Conservation (phyloP, 2,888 invertebrate genomes). For the Biston betularia region DNA sequence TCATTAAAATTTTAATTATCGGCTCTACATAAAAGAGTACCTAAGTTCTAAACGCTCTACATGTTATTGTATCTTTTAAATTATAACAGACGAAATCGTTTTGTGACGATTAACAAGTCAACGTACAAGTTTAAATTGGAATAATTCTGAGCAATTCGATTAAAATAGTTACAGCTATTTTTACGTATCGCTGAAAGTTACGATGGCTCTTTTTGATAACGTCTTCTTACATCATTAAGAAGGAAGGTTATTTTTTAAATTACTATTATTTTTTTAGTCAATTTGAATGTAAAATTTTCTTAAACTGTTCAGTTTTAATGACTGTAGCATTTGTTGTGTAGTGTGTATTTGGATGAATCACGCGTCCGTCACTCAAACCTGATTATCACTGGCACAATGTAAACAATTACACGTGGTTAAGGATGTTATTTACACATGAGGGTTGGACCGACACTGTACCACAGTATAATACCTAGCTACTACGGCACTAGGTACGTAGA, state of each 20-base stretch:
- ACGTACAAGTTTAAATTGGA: no score
- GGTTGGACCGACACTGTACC: conserved; percentile 30
- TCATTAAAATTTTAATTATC: no score
- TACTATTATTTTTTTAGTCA: no score
- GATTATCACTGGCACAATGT: conserved; percentile 42
- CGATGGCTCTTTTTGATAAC: background rate
- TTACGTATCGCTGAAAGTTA: background rate
- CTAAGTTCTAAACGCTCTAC: no score
- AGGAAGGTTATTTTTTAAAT: no score
- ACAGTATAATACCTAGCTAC: conserved; percentile 2
- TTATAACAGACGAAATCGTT: no score
- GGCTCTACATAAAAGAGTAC: no score
- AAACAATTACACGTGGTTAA: conserved; percentile 50
- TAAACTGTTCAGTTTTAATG: no score
- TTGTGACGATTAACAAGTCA: no score
- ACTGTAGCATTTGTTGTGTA: conserved; percentile 14
- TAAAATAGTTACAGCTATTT: background rate
- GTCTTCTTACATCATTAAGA: background rate
- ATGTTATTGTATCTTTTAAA: no score
- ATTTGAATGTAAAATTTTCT: no score
- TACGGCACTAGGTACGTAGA: background rate
- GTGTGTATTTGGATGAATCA: conserved; percentile 27
- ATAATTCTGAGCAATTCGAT: background rate
- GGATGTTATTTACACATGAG: conserved; percentile 48
- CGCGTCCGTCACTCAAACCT: conserved; percentile 28